Base-by-base conservation (phyloP, 2,113 vertebrate species). In the Corvus moneduloides region DNA sequence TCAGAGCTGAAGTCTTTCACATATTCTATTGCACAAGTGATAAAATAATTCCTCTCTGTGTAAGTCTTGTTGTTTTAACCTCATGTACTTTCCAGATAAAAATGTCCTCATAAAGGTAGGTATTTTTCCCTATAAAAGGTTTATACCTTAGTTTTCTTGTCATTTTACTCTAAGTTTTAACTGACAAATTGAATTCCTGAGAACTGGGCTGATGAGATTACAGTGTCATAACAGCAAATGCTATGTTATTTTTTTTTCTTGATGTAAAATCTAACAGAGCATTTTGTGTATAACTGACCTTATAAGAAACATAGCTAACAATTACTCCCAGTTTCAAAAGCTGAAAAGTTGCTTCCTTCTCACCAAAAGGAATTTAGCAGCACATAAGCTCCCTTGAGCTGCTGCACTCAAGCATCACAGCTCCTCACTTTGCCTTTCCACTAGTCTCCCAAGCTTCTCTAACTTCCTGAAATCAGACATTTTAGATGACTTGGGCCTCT, bases 401-500 rank as follows among this genome's bases (percentile, higher is more conserved):
- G 79, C 44, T 28, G 18, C 39, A 58, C 51, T 85, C 49, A 66
- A 61, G 93, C n/a, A 21, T 95, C 94, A 75, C 44, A 82, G 55
- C 35, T 84, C 32, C 66, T 96, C 49, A 16, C 46, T 85, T 86
- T 46, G 54, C 49, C 30, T 43, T 94, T 96, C 78, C 51, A 16
- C 19, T 64, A 19, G 88, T 90, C 94, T 88, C 74, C 83, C 51
- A 82, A 76, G 44, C 59, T 89, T 89, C 69, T 85, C 43, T 88
- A 76, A 44, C 58, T 97, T 95, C 61, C 37, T 86, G 73, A 94
- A 96, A 77, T 93, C 76, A 97, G 91, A 89, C 43, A 44, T 92
- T 96, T 96, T 74, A 92, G 97, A 96, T 96, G 63, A 85, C 89
- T 93, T 92, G 89, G 43, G 67, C 77, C 93, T 91, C 88, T 59